Evolutionary conservation across 2,888 invertebrate species (phyloP), one percentile per base, ranked within the genome.

Genomic region (Scaeva pyrastri): DNA sequence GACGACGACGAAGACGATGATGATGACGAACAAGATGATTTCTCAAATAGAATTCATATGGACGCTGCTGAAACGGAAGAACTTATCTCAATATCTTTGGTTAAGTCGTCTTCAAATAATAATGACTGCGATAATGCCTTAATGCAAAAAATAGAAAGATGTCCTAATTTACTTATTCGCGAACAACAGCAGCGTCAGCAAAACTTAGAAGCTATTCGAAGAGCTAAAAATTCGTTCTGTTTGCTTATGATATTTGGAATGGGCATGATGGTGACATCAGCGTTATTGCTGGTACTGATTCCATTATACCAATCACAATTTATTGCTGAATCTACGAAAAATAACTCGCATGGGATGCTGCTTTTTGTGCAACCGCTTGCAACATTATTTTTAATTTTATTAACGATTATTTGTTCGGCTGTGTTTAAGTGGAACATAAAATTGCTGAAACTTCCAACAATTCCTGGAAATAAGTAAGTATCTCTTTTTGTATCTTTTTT

Each of bases 221-320:
- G 78, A 64, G 76, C 88, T 23, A 86, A 77, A 43, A 68, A 73
- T 16, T 76, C 85, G 31, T 88, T 89, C 64, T 73, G 75, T 39
- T 56, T 79, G 10, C 82, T 89, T 2, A 72, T 92, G 88, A 93
- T 94, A 88, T 88, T 94, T 45, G 90, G 91, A n/a, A 92, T 93
- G 16, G 93, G 94, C 66, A 78, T 92, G 75, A 90, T 94, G 74
- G 79, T 93, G 48, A 93, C 94, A 23, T 92, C 94, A 26, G 93
- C 94, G 71, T 90, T 91, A 41, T 90, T 94, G 36, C 90, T 94
- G 88, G 93, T 94, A 88, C 90, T 93, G 76, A 91, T 94, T 86
- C 94, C 94, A 16, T 90, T 94, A 52, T 94, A 94, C 90, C 88
- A 88, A 39, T 89, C 88, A 74, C 89, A 89, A 80, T 77, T 89